These are phyloP conservation scores for Drosophila kikkawai DNA, from an alignment of 1,140 invertebrate genomes.

Conservation along the genomic window DNA sequence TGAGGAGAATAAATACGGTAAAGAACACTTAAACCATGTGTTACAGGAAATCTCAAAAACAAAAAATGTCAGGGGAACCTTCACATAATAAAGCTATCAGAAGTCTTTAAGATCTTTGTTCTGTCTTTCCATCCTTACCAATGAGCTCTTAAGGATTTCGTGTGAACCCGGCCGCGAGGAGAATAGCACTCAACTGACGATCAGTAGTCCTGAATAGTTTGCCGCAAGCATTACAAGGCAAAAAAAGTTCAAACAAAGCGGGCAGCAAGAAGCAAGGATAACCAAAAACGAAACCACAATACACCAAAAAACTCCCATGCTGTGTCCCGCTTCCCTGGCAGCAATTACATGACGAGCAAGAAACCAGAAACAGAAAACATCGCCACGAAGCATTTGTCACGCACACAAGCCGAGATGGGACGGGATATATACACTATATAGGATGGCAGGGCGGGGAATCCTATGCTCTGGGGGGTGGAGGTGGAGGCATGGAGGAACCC, in stretches of 20 bases:
- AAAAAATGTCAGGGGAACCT: background rate
- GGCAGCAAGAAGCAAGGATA: conserved; percentile 38
- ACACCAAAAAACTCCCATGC: conserved; percentile 51
- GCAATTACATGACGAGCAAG: conserved; percentile 72
- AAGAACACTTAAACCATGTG: background rate
- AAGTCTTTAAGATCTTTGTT: background rate
- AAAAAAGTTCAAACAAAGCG: conserved; percentile 22
- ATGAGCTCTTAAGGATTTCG: conserved; percentile 1
- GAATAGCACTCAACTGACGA: conserved; percentile 33
- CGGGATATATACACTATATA: conserved; percentile 5
- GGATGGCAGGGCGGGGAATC: conserved; percentile 5
- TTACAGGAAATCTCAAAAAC: background rate
- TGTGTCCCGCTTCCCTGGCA: conserved; percentile 32
- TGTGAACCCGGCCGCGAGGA: background rate
- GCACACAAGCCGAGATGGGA: conserved; percentile 52
- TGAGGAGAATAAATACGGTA: background rate
- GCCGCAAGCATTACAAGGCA: conserved; percentile 27
- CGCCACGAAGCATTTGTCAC: conserved; percentile 73
- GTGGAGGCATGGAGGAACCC: conserved; percentile 19
- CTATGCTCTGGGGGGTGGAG: background rate
- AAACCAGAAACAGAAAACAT: conserved; percentile 59
- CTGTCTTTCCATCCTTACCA: background rate
- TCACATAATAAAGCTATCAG: conserved; percentile 14
- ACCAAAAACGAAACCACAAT: conserved; percentile 33
- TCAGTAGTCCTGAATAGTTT: conserved; percentile 16